Base-by-base conservation (phyloP, 2,888 invertebrate species). In the Drosophila colorata region DNA sequence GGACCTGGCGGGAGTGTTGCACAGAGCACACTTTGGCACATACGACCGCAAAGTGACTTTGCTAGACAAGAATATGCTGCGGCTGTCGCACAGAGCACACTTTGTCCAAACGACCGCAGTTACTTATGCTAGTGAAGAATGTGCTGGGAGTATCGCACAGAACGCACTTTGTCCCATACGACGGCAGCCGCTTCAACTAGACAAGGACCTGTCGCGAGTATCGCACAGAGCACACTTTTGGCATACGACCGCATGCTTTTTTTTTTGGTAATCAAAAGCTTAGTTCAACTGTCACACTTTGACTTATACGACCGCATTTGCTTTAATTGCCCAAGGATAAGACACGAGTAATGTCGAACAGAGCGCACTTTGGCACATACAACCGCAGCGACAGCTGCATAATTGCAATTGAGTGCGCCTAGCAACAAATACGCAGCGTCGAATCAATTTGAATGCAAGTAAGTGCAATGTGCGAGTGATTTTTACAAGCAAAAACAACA, bases 391-490 rank as follows among this genome's bases (percentile, higher is more conserved):
- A 44, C 41, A 58, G 38, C 74, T 31, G 38, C 55, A 40, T 84
- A 58, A 58, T 44, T 31, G 23, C 64, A 68, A 74, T 70, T 64
- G 82, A 78, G 68, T 41, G 48, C 83, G 79, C 88, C 33, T 89
- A 66, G 89, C 88, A 84, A 84, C 83, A 66, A 55, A 53, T 28
- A 47, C 37, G 43, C 46, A 28, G 18, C 16, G 14, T 20, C 41
- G 28, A 31, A 23, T 67, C 61, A 68, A 53, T 61, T 63, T 60
- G 55, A 56, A 43, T 49, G 53, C 40, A 28, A 58, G 55, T 55
- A 57, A 64, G 47, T 52, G 56, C 70, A 40, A 60, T 52, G 66
- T 74, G 51, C 48, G 68, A 59, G 52, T 60, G 67, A 56, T 60
- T 60, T 37, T 37, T 28, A 25, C 46, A 49, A 56, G 33, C 40